A percentile compares a stretch with the other conserved stretches of the same genome.
Evolutionary conservation across 2,888 invertebrate species (phyloP).

Genomic region (Cryptosula pallasiana): DNA sequence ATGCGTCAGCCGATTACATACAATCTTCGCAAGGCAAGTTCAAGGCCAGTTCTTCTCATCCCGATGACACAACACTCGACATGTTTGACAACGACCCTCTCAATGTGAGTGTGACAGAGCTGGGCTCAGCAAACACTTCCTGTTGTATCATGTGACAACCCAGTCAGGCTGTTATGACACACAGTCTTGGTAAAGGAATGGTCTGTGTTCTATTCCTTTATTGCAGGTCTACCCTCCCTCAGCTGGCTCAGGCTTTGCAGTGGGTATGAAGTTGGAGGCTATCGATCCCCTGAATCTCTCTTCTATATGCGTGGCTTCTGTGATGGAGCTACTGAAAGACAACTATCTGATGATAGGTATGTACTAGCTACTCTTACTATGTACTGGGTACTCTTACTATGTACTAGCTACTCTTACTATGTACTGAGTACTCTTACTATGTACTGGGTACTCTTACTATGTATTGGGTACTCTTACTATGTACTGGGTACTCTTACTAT

Average conservation of each 20-base stretch:
- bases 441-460: too few species aligned
- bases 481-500: too few species aligned
- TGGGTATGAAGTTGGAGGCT: conserved; percentile 93
- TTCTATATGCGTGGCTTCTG: conserved; percentile 89
- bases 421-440: too few species aligned
- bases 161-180: too few species aligned
- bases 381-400: too few species aligned
- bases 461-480: too few species aligned
- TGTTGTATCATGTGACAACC: too few species aligned
- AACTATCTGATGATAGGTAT: conserved; percentile 84
- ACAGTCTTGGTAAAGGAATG: too few species aligned
- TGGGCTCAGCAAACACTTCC: too few species aligned
- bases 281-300: conserved; percentile 93
- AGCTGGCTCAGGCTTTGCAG: conserved; percentile 37
- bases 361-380: too few species aligned
- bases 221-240: neutral
- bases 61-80: neutral
- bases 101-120: neutral
- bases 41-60: neutral
- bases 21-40: conserved; percentile 13
- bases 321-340: conserved; percentile 83
- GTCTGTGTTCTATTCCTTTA: too few species aligned
- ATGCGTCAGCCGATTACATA: conserved; percentile 61
- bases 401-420: too few species aligned
- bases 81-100: neutral